Conservation (phyloP, 2,888 invertebrate species). For the Ophonus ardosiacus region DNA sequence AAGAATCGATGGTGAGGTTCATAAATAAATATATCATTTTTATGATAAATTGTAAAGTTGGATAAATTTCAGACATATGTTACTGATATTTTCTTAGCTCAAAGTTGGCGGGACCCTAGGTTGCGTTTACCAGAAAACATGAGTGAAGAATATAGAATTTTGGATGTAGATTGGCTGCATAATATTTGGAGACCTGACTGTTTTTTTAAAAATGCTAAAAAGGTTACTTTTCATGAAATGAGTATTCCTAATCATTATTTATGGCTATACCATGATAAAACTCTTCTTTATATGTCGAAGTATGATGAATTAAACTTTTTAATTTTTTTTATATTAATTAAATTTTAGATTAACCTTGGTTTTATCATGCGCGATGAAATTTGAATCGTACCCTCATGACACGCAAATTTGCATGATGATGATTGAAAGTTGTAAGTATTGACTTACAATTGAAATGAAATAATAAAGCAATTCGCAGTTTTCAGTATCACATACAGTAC, state of each 20-base stretch:
- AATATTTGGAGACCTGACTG: conserved; percentile 95
- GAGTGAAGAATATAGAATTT: conserved; percentile 93
- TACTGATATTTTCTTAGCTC: conserved; percentile 94
- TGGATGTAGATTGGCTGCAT: conserved; percentile 94
- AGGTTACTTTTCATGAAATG: conserved; percentile 95
- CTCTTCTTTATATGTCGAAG: conserved; percentile 95
- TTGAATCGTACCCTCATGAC: conserved; percentile 95
- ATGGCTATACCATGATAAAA: conserved; percentile 95
- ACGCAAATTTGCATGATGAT: conserved; percentile 96
- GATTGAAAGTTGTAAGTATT: conserved; percentile 93
- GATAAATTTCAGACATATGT: conserved; percentile 89
- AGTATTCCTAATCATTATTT: conserved; percentile 95
- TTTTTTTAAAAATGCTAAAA: conserved; percentile 96
- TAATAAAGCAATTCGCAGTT: conserved; percentile 64
- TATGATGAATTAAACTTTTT: conserved; percentile 74
- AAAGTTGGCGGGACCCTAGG: conserved; percentile 94
- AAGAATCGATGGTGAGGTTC: conserved; percentile 90
- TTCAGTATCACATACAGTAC: conserved; percentile 92
- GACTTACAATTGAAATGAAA: background rate
- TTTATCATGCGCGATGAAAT: conserved; percentile 95
- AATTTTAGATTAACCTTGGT: conserved; percentile 88
- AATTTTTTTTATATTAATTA: conserved; percentile 28
- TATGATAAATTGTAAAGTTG: conserved; percentile 10
- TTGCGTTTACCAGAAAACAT: conserved; percentile 94
- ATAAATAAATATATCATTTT: background rate